A percentile compares a stretch with the other conserved stretches of the same genome.
phyloP scores from a whole-genome alignment of 2,113 vertebrate genomes.

The Formicarius rufipectus region DNA sequence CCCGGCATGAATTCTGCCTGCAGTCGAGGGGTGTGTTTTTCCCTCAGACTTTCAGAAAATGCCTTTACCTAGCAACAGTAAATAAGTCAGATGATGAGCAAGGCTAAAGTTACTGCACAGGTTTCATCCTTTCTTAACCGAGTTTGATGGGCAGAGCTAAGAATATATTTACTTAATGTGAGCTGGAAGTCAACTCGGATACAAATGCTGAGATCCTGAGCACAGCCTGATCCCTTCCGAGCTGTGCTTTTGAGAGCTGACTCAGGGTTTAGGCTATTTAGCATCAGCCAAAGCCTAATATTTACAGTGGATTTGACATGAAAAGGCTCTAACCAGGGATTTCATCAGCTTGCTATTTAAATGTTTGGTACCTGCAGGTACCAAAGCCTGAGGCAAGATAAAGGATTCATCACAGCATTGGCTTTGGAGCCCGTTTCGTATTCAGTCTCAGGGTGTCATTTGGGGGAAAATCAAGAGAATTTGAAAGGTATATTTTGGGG shows the following conservation, averaged over 20 bases:
- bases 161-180: slow-evolving; percentile 49
- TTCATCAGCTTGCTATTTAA: slow-evolving; percentile 32
- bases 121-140: neutral
- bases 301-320: slow-evolving; percentile 30
- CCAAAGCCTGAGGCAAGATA: neutral
- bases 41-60: neutral
- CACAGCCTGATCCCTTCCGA: slow-evolving; percentile 26
- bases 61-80: slow-evolving; percentile 7
- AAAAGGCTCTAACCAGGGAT: slow-evolving; percentile 18
- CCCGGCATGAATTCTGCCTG: neutral
- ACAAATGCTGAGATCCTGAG: slow-evolving; percentile 18
- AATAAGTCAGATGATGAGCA: slow-evolving; percentile 10
- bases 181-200: slow-evolving; percentile 54
- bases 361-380: neutral
- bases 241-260: slow-evolving; percentile 57
- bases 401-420: neutral
- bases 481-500: neutral
- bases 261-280: slow-evolving; percentile 58
- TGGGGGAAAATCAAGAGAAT: neutral
- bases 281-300: slow-evolving; percentile 58
- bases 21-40: neutral
- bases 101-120: neutral
- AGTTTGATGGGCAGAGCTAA: slow-evolving; percentile 32
- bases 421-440: neutral
- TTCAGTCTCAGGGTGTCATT: neutral